Percentiles rank a stretch among this genome's conserved stretches.
phyloP scores from a whole-genome alignment of 2,888 invertebrate genomes.

The Hyposoter didymator region DNA sequence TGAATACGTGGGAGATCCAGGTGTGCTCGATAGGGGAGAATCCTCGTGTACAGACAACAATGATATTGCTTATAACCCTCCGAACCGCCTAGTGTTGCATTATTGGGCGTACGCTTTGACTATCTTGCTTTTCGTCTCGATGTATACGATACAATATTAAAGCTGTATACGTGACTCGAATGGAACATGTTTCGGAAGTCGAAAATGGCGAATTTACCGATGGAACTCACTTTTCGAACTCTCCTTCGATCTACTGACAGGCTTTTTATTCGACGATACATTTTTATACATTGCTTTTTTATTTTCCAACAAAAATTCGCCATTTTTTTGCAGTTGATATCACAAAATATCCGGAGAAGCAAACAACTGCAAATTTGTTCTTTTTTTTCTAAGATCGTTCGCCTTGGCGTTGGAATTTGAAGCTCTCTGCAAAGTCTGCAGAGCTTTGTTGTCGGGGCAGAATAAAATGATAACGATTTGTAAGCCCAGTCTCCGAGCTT shows the following conservation, averaged over 20 bases:
- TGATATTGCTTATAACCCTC: constrained; percentile 18
- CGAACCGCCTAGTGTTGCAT: constrained; percentile 34
- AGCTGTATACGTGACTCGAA: constrained; percentile 41
- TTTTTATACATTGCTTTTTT: not conserved
- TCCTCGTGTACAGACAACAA: constrained; percentile 15
- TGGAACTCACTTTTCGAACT: not conserved
- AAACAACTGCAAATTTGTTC: not conserved
- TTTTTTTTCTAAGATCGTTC: not conserved
- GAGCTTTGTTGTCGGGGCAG: not conserved
- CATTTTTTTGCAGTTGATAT: not conserved
- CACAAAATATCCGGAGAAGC: not conserved
- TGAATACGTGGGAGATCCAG: constrained; percentile 18
- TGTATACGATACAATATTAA: constrained; percentile 41
- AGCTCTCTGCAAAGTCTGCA: not conserved
- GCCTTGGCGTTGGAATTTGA: not conserved
- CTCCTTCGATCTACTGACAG: not conserved
- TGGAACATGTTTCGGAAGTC: constrained; percentile 23
- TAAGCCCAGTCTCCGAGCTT: not conserved
- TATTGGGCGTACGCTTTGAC: constrained; percentile 24
- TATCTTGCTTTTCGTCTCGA: not conserved
- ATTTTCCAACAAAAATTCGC: not conserved
- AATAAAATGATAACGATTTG: not conserved
- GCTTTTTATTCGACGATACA: not conserved
- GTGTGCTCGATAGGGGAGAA: not conserved
- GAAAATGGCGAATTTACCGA: constrained; percentile 31